Evolutionary conservation across 1,140 invertebrate genomes (phyloP), one percentile per base, ranked within the genome.

Genomic region (Rhyacophila brunnea): DNA sequence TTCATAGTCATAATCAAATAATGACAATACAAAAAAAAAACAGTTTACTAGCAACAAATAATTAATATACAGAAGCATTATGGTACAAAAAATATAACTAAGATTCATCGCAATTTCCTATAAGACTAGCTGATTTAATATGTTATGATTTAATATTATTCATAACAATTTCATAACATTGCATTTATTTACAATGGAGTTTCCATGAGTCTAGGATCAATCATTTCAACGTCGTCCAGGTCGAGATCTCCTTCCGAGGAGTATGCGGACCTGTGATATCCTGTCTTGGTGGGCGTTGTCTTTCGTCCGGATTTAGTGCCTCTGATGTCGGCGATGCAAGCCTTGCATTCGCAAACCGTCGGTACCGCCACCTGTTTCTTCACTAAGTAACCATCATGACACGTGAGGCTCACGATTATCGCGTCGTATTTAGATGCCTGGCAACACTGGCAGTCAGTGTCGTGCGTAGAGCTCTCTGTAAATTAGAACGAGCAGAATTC

Each of bases 391-490:
- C 80, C 80, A 68, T 86, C 81, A 48, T 76, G 74, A 66, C 86
- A 87, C 1, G 34, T 63, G 44, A 87, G 70, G 50, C 69, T 54
- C 1, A 84, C 70, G 9, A 65, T 53, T n/a, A 84, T 32, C 2
- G 67, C 42, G 34, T 66, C 70, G 63, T 79, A 81, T 17, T 75
- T 56, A 0, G 67, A 67, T 0, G 80, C 81, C 67, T 81, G 75
- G 70, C 86, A 88, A 66, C 86, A 88, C 45, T 79, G 70, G 68
- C 86, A 87, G 38, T 75, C 55, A 0, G 69, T 72, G 15, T 81
- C 75, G 68, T 85, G 81, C 14, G 54, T 67, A 58, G 74, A 76
- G 2, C 72, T 79, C 55, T 71, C 83, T 86, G 66, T n/a, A 71
- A 70, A 60, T 44, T n/a, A n/a, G n/a, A n/a, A n/a, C n/a, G n/a